These are phyloP conservation scores for Calidris pygmaea DNA, from an alignment of 2,113 vertebrate species.

Conservation along the genomic window DNA sequence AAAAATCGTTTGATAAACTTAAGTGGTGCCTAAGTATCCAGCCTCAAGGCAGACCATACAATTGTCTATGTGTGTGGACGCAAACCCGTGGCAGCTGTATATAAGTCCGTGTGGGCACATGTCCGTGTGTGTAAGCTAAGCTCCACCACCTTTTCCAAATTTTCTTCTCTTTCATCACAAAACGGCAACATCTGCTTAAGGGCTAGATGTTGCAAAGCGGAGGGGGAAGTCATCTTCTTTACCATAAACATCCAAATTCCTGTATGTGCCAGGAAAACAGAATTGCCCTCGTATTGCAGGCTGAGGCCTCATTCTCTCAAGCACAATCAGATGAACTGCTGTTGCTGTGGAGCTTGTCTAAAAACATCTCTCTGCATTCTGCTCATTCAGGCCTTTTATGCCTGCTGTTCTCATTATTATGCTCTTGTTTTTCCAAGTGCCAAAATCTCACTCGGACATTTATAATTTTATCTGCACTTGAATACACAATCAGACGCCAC, in stretches of 20 bases:
- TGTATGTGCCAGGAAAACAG: neutral
- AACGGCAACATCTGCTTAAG: neutral
- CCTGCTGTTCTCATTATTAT: slow-evolving; percentile 13
- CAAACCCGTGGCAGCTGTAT: neutral
- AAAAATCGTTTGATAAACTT: neutral
- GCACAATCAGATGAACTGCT: slow-evolving; percentile 12
- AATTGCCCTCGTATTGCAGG: neutral
- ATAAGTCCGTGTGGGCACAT: neutral
- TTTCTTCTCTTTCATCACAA: neutral
- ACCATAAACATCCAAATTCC: neutral
- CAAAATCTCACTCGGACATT: neutral
- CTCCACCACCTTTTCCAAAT: neutral
- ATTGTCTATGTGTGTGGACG: neutral
- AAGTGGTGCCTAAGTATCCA: neutral
- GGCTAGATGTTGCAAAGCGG: neutral
- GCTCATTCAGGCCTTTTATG: neutral
- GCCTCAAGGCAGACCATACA: neutral
- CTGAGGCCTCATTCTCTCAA: slow-evolving; percentile 19
- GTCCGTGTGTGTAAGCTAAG: neutral
- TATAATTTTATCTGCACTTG: slow-evolving; percentile 6
- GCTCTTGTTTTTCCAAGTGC: slow-evolving; percentile 19
- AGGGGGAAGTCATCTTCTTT: neutral
- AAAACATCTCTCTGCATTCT: slow-evolving; percentile 21
- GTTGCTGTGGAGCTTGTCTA: slow-evolving; percentile 18
- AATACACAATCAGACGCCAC: neutral